Percentiles rank a stretch among this genome's conserved stretches.
Evolutionary conservation across 2,888 invertebrate genomes (phyloP).

Genomic region (Drosophila setosimentum): DNA sequence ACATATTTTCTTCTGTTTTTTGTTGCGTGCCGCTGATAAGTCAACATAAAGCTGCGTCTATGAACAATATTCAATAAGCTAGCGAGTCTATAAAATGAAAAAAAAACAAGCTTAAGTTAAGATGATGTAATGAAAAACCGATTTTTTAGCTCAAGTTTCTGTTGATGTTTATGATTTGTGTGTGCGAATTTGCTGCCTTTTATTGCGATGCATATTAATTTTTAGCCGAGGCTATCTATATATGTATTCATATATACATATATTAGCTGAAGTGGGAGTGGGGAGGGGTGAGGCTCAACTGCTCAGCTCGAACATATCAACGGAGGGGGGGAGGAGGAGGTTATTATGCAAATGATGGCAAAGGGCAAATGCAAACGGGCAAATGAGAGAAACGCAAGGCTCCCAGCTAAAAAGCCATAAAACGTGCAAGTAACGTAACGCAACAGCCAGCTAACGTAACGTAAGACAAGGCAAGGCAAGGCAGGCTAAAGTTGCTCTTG

Average conservation of each 20-base stretch:
- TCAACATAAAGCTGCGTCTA: neutral
- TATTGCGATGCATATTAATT: neutral
- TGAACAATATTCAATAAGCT: neutral
- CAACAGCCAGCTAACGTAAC: slow-evolving; percentile 4
- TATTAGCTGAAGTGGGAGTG: neutral
- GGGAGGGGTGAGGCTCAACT: no score
- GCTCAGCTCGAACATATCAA: no score
- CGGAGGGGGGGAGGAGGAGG: neutral
- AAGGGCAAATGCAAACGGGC: neutral
- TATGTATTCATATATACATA: neutral
- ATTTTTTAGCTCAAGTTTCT: neutral
- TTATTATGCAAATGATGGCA: neutral
- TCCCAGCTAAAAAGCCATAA: neutral
- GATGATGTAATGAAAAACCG: neutral
- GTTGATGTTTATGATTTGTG: neutral
- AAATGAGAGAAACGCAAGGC: neutral
- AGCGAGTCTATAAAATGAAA: neutral
- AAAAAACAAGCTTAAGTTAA: neutral
- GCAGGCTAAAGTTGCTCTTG: neutral
- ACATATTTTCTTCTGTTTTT: neutral
- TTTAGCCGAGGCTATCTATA: neutral
- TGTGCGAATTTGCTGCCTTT: neutral
- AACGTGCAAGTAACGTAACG: neutral
- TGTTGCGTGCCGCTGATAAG: neutral
- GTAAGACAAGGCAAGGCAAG: neutral